Percentiles rank a stretch among this genome's conserved stretches.
Evolutionary conservation across 2,888 invertebrate genomes (phyloP).

Genomic region (Dinocampus coccinellae): DNA sequence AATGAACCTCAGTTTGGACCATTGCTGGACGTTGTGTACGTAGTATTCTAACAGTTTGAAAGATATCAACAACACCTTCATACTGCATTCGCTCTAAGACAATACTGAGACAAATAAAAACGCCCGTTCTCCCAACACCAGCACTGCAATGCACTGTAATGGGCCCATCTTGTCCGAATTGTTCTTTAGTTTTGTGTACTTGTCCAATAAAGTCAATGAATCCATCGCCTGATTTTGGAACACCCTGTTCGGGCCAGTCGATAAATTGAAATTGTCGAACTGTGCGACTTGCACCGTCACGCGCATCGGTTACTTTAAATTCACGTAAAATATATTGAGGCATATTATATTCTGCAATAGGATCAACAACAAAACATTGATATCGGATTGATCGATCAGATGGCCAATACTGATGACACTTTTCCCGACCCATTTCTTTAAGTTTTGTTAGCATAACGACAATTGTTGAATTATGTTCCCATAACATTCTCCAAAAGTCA

Average conservation of each 20-base stretch:
- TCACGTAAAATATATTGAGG: constrained; percentile 98
- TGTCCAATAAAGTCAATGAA: constrained; percentile 99
- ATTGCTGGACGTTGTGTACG: constrained; percentile 98
- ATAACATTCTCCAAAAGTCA: constrained; percentile 99
- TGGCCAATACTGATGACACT: constrained; percentile 99
- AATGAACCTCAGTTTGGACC: constrained; percentile 96
- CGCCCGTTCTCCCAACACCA: constrained; percentile 98
- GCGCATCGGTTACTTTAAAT: constrained; percentile 98
- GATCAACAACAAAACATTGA: constrained; percentile 98
- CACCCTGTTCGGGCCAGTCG: constrained; percentile 96
- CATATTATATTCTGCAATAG: constrained; percentile 99
- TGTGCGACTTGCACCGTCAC: constrained; percentile 96
- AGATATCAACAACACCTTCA: constrained; percentile 98
- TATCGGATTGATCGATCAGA: constrained; percentile 97
- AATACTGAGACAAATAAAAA: constrained; percentile 97
- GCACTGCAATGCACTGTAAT: constrained; percentile 97
- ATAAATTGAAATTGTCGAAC: constrained; percentile 97
- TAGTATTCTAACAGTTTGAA: constrained; percentile 98
- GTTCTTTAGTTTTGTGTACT: constrained; percentile 99
- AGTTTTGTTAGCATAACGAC: constrained; percentile 98
- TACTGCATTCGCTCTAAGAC: constrained; percentile 99
- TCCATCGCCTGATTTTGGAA: constrained; percentile 97
- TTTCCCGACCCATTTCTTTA: constrained; percentile 98
- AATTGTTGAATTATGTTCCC: constrained; percentile 99
- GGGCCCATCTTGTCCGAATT: constrained; percentile 99